Evolutionary conservation across 2,797 vertebrate genomes (phyloP).

Genomic region (Melanotaenia maccullochi): DNA sequence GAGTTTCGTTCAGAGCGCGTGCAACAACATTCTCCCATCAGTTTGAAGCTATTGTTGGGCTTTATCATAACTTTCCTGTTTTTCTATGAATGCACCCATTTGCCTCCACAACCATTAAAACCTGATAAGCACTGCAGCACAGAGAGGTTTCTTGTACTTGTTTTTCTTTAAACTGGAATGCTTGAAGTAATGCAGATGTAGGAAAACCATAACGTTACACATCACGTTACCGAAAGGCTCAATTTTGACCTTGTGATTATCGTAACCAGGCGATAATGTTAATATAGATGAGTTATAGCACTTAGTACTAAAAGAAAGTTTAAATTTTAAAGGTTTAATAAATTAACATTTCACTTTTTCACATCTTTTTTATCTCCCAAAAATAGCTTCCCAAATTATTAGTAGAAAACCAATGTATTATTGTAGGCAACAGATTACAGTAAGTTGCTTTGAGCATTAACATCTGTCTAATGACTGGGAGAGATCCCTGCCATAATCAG

Average conservation of each 20-base stretch:
- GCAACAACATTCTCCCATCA: slow-evolving; percentile 58
- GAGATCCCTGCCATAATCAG: neutral
- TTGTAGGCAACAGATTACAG: neutral
- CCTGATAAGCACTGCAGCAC: slow-evolving; percentile 6
- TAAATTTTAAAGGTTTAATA: too few relatives aligned
- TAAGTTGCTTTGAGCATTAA: neutral
- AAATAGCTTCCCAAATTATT: neutral
- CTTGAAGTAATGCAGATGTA: neutral
- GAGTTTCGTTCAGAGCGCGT: slow-evolving; percentile 57
- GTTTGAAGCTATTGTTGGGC: slow-evolving; percentile 62
- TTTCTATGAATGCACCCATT: slow-evolving; percentile 22
- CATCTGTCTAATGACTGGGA: neutral
- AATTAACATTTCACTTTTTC: neutral
- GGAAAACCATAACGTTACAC: neutral
- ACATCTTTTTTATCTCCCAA: neutral
- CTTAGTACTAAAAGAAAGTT: neutral
- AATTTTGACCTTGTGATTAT: slow-evolving; percentile 1
- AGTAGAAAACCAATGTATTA: neutral
- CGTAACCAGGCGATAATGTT: neutral
- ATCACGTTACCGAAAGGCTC: neutral
- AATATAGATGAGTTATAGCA: slow-evolving; percentile 9
- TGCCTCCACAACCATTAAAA: slow-evolving; percentile 11
- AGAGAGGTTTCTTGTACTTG: slow-evolving; percentile 3
- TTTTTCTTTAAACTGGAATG: neutral
- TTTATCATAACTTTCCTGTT: slow-evolving; percentile 30